Percentiles rank a stretch among this genome's conserved stretches.
These are phyloP conservation scores for Spinus olivaceus DNA, from an alignment of 2,797 vertebrate species.

Conservation along the genomic window DNA sequence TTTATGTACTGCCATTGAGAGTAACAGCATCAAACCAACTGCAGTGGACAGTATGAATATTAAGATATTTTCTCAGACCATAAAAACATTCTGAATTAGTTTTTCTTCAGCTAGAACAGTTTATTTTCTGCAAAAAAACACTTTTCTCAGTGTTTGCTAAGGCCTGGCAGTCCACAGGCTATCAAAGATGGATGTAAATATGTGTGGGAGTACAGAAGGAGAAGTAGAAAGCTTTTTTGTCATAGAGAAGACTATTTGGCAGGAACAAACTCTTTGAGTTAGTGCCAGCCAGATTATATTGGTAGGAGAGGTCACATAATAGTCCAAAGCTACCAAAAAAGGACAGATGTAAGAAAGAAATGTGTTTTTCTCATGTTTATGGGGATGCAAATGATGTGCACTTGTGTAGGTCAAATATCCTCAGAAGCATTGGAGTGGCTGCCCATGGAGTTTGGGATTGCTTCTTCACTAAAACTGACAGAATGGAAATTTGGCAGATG, in stretches of 20 bases:
- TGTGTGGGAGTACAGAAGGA: not conserved
- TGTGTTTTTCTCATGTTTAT: not conserved
- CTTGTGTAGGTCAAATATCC: not conserved
- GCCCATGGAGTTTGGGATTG: not conserved
- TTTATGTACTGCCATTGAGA: not conserved
- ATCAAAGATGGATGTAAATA: not conserved
- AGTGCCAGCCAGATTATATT: conserved; percentile 2
- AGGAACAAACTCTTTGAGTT: not conserved
- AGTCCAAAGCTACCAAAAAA: conserved; percentile 6
- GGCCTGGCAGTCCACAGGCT: not conserved
- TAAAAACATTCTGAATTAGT: not conserved
- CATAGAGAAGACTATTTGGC: not conserved
- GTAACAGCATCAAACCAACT: not conserved
- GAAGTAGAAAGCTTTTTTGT: conserved; percentile 5
- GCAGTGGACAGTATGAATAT: not conserved
- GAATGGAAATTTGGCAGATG: not conserved
- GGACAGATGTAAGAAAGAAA: conserved; percentile 4
- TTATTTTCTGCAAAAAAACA: not conserved
- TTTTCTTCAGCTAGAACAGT: not conserved
- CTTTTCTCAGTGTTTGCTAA: not conserved
- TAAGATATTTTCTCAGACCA: not conserved
- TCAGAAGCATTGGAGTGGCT: not conserved
- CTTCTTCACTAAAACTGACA: not conserved
- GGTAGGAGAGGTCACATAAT: conserved; percentile 11
- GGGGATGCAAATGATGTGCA: not conserved